These are phyloP conservation scores for Eremobia ochroleuca DNA, from an alignment of 2,888 invertebrate species.

Conservation along the genomic window DNA sequence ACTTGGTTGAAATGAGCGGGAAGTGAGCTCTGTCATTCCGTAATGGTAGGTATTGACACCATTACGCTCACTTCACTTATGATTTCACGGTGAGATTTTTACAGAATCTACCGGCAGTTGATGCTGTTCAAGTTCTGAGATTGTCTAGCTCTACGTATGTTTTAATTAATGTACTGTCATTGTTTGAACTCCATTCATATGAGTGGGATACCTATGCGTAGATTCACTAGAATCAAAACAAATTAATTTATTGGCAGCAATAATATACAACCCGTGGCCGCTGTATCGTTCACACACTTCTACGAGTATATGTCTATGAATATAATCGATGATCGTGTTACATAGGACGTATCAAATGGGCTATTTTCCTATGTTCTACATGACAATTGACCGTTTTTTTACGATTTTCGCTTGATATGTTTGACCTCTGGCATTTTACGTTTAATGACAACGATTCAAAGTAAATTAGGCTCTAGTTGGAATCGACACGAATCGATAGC, in stretches of 20 bases:
- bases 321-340: constrained; percentile 10
- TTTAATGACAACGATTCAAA: constrained; percentile 17
- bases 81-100: too few species aligned
- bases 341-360: constrained; percentile 9
- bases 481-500: constrained; percentile 31
- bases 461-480: constrained; percentile 25
- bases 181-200: constrained; percentile 34
- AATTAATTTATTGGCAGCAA: constrained; percentile 59
- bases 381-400: constrained; percentile 8
- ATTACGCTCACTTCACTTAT: too few species aligned
- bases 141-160: constrained; percentile 25
- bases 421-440: constrained; percentile 7
- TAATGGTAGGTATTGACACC: too few species aligned
- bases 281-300: constrained; percentile 2
- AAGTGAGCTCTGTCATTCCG: too few species aligned
- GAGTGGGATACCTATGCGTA: constrained; percentile 18
- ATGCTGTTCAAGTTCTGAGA: constrained; percentile 9
- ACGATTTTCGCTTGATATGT: constrained; percentile 6
- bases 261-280: constrained; percentile 19
- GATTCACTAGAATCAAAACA: constrained; percentile 43
- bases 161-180: constrained; percentile 33
- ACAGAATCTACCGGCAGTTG: too few species aligned
- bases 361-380: constrained; percentile 13
- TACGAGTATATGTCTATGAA: constrained; percentile 6
- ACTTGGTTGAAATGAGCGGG: too few species aligned